Evolutionary conservation across 2,888 invertebrate genomes (phyloP), one percentile per base, ranked within the genome.

Genomic region (Congeria kusceri): DNA sequence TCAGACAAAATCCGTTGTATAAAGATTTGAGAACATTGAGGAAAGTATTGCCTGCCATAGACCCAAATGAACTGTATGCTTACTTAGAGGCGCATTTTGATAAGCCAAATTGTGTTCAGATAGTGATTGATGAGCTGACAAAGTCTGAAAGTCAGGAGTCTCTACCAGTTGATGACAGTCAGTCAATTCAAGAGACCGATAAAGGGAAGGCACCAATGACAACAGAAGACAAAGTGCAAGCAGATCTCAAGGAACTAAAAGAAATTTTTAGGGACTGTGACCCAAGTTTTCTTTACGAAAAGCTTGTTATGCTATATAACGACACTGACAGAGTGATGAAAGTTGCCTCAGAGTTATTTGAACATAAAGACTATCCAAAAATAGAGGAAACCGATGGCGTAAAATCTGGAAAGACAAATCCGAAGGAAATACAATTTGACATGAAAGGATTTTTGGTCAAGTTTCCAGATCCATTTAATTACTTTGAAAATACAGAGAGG

Each of bases 211-310:
- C 62, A 18, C 83, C 78, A 4, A 28, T 69, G 39, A 80, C 78
- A 15, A 47, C 66, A 20, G 76, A 76, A 59, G 82, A 82, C 29
- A 78, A 66, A 57, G 68, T 89, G 28, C 84, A 87, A 62, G 74
- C 77, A 25, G 90, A 91, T 65, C 79, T 92, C 28, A 86, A 89
- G 18, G 87, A 84, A 25, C 73, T 92, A 23, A 79, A 75, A 68
- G 86, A 85, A 47, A 86, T 92, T 59, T 91, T 92, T 73, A 89
- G 90, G 20, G 91, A 92, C 63, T 91, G 91, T 86, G 91, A 92
- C 80, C 91, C 90, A 15, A 90, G 91, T 72, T 91, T 87, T 80
- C 62, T 92, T 18, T 90, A 83, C 78, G 83, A 91, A 29, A 78
- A 85, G 59, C 77, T 92, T 28, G 87, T 88, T 66, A 63, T 71